Evolutionary conservation across 2,113 vertebrate genomes (phyloP), one percentile per base, ranked within the genome.

Genomic region (Andinoacara biseriatus): DNA sequence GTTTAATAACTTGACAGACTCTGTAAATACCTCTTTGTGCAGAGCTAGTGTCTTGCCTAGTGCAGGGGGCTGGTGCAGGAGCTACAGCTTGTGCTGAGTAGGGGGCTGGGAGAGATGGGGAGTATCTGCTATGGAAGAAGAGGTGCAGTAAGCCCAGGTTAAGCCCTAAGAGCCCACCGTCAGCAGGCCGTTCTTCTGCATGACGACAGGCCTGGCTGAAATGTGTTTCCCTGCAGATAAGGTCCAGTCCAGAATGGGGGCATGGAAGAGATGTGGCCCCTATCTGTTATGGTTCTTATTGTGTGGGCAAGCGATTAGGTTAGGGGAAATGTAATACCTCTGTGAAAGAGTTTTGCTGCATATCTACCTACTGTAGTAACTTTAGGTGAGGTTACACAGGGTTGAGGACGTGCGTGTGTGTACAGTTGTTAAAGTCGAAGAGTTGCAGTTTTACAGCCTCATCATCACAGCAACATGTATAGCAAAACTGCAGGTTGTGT

Each of bases 141-240:
- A 74, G 87, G 29, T 74, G 58, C 67, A 63, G 49, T 93, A 94
- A 94, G 67, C 84, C 86, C 76, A 69, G 92, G 92, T 93, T 93
- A 94, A 95, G 90, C 93, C 88, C 63, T 69, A 52, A 79, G 90
- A 94, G 89, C 80, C 91, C 80, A 78, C 82, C 78, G 87, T 95
- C 94, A 95, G 94, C 94, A 92, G 85, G 78, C 81, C 65, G 6
- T 91, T 84, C 84, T 79, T 69, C 80, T 58, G 79, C 75, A 54
- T 74, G 74, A 82, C 58, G 91, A 89, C 79, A 60, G 79, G 81
- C 83, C 78, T 26, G 2, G 85, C 83, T 86, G 78, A 94, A 95
- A 95, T 95, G 94, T 95, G 95, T 95, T 95, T 94, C 74, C 80
- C 85, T 86, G 74, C 83, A 95, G 95, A 96, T 96, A 96, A 96